phyloP scores from a whole-genome alignment of 2,113 vertebrate species.

The Cricetomys ansorgei region DNA sequence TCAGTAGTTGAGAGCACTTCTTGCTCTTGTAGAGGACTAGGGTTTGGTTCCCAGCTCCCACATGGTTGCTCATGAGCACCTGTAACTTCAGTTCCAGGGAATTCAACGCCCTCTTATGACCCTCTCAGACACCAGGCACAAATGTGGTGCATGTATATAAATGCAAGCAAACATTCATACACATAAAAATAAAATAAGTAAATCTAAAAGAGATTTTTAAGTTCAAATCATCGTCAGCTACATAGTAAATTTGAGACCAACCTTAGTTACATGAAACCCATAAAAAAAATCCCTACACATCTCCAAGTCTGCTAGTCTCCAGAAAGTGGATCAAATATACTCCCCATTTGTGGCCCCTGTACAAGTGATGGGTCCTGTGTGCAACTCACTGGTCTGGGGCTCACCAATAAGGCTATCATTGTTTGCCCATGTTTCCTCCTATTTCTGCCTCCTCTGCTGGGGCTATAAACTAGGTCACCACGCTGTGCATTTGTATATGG shows the following conservation, averaged over 20 bases:
- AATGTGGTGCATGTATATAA: too few relatives aligned
- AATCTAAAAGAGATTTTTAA: background rate
- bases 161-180: background rate
- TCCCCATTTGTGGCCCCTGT: background rate
- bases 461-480: background rate
- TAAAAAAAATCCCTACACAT: background rate
- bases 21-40: background rate
- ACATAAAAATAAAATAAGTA: background rate
- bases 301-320: background rate
- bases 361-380: background rate
- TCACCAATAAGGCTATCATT: background rate
- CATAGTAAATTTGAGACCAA: background rate
- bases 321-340: background rate
- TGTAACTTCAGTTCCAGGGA: background rate
- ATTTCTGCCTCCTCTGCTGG: background rate
- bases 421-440: background rate
- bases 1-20: background rate
- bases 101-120: background rate
- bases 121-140: background rate
- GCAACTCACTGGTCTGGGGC: background rate
- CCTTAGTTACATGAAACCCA: background rate
- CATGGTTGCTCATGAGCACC: background rate
- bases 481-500: background rate
- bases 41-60: background rate
- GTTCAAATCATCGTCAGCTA: background rate